Percentiles rank a stretch among this genome's conserved stretches.
These are phyloP conservation scores for Gonioctena quinquepunctata DNA, from an alignment of 1,140 invertebrate species.

Conservation along the genomic window DNA sequence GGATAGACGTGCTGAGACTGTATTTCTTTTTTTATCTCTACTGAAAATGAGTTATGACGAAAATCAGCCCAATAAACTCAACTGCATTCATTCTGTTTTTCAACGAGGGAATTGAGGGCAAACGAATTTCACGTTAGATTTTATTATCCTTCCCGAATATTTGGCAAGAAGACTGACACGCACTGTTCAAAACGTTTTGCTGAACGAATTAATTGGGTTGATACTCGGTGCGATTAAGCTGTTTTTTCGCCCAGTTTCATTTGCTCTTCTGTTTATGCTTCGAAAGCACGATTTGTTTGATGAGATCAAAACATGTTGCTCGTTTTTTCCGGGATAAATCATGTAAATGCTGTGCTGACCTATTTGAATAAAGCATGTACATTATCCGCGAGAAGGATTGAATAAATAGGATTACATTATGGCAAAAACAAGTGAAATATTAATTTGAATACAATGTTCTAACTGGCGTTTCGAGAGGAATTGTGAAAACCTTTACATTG, in stretches of 20 bases:
- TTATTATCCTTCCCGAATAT: not conserved
- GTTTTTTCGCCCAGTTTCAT: not conserved
- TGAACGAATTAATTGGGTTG: not conserved
- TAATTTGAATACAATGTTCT: too few relatives aligned
- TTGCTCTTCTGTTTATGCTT: not conserved
- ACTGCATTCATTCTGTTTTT: too few relatives aligned
- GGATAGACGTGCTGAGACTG: too few relatives aligned
- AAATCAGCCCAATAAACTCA: too few relatives aligned
- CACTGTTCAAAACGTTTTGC: not conserved
- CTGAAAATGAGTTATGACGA: too few relatives aligned
- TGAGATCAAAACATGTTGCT: not conserved
- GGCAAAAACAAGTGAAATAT: too few relatives aligned
- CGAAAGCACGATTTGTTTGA: not conserved
- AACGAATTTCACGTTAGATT: not conserved
- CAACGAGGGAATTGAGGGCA: not conserved
- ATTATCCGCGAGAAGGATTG: too few relatives aligned
- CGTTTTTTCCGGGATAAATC: not conserved
- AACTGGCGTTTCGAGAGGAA: too few relatives aligned
- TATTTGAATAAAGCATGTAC: not conserved
- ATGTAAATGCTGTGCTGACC: not conserved
- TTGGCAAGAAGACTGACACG: not conserved
- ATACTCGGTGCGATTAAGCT: not conserved
- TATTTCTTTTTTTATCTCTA: too few relatives aligned
- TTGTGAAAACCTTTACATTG: too few relatives aligned
- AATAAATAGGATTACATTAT: too few relatives aligned